Evolutionary conservation across 2,888 invertebrate species (phyloP).

Genomic region (Ennomos fuscantarius): DNA sequence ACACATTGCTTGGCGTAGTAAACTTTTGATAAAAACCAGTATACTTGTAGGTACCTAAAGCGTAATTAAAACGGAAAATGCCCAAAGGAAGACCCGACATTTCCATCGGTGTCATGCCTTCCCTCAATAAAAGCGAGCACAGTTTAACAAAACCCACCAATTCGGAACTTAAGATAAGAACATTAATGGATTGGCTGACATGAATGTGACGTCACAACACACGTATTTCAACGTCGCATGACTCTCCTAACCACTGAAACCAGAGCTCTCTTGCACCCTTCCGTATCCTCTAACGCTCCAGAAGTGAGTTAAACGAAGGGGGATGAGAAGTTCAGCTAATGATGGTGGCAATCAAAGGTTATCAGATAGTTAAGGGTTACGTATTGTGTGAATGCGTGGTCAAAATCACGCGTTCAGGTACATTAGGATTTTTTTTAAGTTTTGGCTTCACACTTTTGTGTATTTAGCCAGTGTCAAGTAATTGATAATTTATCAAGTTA

Average conservation of each 20-base stretch:
- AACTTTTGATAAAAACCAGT: too few relatives aligned
- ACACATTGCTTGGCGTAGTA: too few relatives aligned
- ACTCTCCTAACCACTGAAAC: conserved; percentile 51
- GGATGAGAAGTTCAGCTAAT: conserved; percentile 44
- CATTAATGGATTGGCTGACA: conserved; percentile 84
- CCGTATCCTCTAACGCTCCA: conserved; percentile 3
- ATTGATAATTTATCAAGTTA: too few relatives aligned
- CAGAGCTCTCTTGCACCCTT: conserved; percentile 40
- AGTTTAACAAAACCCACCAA: conserved; percentile 71
- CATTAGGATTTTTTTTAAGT: too few relatives aligned
- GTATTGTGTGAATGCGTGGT: conserved; percentile 78
- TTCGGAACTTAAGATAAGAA: conserved; percentile 81
- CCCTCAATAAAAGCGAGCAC: conserved; percentile 64
- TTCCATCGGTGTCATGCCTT: conserved; percentile 63
- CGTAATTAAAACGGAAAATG: conserved; percentile 3
- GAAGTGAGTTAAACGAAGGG: conserved; percentile 4
- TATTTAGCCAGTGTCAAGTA: too few relatives aligned
- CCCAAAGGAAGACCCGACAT: conserved; percentile 4
- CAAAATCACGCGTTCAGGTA: conserved; percentile 78
- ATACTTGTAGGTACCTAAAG: neutral
- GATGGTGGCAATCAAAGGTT: conserved; percentile 60
- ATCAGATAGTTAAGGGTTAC: conserved; percentile 82
- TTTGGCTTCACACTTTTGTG: too few relatives aligned
- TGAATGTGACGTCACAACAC: conserved; percentile 83
- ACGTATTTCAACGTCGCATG: conserved; percentile 83